Evolutionary conservation across 2,888 invertebrate genomes (phyloP), one percentile per base, ranked within the genome.

Genomic region (Exocentrus adspersus): DNA sequence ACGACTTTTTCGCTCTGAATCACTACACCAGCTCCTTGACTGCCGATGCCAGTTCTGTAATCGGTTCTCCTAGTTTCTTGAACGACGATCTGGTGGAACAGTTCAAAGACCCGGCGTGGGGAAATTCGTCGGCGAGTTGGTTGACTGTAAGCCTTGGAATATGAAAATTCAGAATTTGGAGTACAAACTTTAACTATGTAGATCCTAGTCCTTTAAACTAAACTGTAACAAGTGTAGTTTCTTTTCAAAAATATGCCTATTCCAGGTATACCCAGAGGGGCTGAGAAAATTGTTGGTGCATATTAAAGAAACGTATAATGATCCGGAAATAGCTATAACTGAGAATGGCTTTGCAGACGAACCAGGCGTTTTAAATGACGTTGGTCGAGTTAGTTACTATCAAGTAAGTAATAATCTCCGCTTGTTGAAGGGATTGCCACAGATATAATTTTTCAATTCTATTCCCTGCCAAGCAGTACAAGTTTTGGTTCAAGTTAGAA

Each of bases 271-370:
- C n/a, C 24, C 24, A 24, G 24, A 24, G 24, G 24, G 24, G 4
- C 24, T 24, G 3, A 24, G 24, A 24, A 24, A 32, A 32, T 32
- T 32, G n/a, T 32, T 32, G 9, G 32, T 32, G 32, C 32, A 32
- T 28, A 30, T 62, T 10, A 56, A 56, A 9, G 24, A 51, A 21
- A 12, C 53, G 19, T 62, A 62, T 28, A 21, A 37, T 19, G 16
- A 54, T 32, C 41, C 30, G 10, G 66, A 68, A 54, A 67, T 68
- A 6, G 41, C 62, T 41, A 62, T 69, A n/a, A 67, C 69, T 16
- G 66, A 69, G 51, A 67, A 67, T 59, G 69, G 69, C 1, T 57
- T 42, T 30, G 21, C 50, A 12, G 62, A 64, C 4, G 64, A 68
- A 48, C 7, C 9, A 17, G 54, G 60, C 7, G 16, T 30, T 12